Percentiles rank a stretch among this genome's conserved stretches.
phyloP scores from a whole-genome alignment of 2,888 invertebrate genomes.

The Smittia sp. region DNA sequence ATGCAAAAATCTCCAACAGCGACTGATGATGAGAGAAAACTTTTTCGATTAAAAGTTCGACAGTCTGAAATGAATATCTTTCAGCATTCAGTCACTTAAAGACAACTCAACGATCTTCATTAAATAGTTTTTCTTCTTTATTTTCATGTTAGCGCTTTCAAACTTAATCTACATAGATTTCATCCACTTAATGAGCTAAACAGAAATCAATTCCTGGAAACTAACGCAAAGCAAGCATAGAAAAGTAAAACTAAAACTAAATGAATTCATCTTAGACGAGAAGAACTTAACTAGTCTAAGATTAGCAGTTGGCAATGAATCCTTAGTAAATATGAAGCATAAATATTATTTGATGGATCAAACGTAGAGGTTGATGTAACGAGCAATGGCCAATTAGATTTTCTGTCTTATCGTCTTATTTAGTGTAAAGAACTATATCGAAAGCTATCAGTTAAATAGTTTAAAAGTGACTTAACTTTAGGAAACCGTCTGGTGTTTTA shows the following conservation, averaged over 20 bases:
- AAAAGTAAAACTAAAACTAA: too few relatives aligned
- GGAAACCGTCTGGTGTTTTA: background rate
- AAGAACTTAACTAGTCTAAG: too few relatives aligned
- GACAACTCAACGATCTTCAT: background rate
- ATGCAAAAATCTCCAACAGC: slow-evolving; percentile 1
- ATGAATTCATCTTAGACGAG: too few relatives aligned
- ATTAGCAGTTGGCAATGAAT: background rate
- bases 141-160: slow-evolving; percentile 17
- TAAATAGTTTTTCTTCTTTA: slow-evolving; percentile 2
- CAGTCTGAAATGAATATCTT: background rate
- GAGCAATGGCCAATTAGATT: slow-evolving; percentile 24
- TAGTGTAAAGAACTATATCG: slow-evolving; percentile 37
- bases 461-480: background rate
- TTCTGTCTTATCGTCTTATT: slow-evolving; percentile 19
- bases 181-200: background rate
- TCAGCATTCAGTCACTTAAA: background rate
- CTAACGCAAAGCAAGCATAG: too few relatives aligned
- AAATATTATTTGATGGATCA: background rate
- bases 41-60: background rate
- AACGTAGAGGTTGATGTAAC: background rate
- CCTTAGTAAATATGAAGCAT: background rate
- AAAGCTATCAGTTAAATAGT: background rate
- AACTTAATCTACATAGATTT: background rate
- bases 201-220: background rate
- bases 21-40: background rate